phyloP scores from a whole-genome alignment of 2,888 invertebrate species.

The Troilus luridus region DNA sequence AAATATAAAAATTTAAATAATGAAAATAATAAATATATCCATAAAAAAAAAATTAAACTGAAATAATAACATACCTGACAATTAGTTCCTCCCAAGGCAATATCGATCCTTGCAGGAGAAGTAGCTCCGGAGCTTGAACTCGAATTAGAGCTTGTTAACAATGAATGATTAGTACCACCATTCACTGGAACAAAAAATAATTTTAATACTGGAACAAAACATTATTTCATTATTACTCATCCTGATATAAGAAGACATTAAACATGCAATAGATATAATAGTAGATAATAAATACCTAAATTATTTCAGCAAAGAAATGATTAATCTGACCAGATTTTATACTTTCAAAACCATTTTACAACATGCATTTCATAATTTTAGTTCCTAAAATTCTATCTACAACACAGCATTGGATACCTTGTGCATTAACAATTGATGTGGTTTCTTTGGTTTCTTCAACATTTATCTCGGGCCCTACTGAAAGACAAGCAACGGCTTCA shows the following conservation, averaged over 20 bases:
- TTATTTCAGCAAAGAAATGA: not conserved
- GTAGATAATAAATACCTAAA: not conserved
- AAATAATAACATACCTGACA: not conserved
- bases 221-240: not conserved
- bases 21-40: not conserved
- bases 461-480: slow-evolving; percentile 60
- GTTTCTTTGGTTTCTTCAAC: slow-evolving; percentile 46
- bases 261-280: not conserved
- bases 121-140: slow-evolving; percentile 57
- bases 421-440: not conserved
- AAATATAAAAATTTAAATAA: not conserved
- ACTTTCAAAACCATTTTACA: not conserved
- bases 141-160: slow-evolving; percentile 40
- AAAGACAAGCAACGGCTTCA: slow-evolving; percentile 62
- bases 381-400: not conserved
- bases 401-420: not conserved
- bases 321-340: not conserved
- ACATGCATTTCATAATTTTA: not conserved
- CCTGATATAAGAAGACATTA: not conserved
- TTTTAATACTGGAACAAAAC: not conserved
- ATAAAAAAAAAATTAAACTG: not conserved
- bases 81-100: not conserved
- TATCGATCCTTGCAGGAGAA: slow-evolving; percentile 53
- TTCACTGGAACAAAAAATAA: slow-evolving; percentile 46
- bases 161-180: slow-evolving; percentile 19